These are phyloP conservation scores for Tachyglossus aculeatus DNA, from an alignment of 2,797 vertebrate genomes.

Conservation along the genomic window DNA sequence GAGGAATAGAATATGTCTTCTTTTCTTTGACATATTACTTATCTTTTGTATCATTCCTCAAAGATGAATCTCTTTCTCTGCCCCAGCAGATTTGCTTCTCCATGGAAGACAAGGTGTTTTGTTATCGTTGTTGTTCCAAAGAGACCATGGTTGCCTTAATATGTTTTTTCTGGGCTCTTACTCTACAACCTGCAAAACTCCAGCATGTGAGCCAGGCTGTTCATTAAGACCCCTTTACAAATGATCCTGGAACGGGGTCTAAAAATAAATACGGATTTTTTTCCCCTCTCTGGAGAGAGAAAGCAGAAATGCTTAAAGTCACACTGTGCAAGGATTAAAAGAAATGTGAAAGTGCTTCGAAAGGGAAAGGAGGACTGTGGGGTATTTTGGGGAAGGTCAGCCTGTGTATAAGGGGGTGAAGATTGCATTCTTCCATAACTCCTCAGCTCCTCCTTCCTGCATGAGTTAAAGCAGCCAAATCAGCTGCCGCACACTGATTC, in stretches of 20 bases:
- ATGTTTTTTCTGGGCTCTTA: neutral
- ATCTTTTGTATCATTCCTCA: constrained; percentile 60
- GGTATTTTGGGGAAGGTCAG: too few relatives aligned
- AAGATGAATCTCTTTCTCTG: constrained; percentile 43
- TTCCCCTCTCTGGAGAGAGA: too few relatives aligned
- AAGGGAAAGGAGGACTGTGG: too few relatives aligned
- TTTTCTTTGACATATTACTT: constrained; percentile 48
- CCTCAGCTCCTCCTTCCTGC: too few relatives aligned
- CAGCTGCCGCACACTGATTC: too few relatives aligned
- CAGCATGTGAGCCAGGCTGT: constrained; percentile 27
- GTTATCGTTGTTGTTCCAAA: neutral
- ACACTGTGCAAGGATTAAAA: too few relatives aligned
- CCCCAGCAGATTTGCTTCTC: constrained; percentile 25
- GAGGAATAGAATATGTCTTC: constrained; percentile 38
- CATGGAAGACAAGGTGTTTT: constrained; percentile 38
- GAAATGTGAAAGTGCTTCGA: too few relatives aligned
- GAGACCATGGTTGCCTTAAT: constrained; percentile 22
- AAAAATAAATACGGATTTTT: neutral
- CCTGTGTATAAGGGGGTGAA: too few relatives aligned
- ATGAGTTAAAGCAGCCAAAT: too few relatives aligned
- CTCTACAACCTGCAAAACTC: constrained; percentile 36
- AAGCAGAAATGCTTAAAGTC: too few relatives aligned
- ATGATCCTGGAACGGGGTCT: constrained; percentile 8
- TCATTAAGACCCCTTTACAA: constrained; percentile 33
- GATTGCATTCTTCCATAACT: too few relatives aligned